Evolutionary conservation across 2,113 vertebrate genomes (phyloP).

Genomic region (Haplotaxodon microlepis): DNA sequence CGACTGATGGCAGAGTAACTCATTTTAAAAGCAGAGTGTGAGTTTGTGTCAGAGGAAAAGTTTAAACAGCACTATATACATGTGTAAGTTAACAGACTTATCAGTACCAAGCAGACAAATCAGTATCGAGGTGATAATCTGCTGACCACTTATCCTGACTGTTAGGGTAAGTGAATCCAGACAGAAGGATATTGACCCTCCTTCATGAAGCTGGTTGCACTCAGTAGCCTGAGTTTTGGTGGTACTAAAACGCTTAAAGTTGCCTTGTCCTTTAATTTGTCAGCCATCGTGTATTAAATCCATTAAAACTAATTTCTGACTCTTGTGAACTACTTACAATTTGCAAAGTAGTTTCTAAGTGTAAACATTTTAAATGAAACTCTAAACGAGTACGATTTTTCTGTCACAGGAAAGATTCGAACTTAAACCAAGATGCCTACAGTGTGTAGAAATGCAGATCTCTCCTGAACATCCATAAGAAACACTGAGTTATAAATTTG

Average conservation of each 20-base stretch:
- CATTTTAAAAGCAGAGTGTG: neutral
- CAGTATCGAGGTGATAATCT: neutral
- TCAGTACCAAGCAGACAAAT: neutral
- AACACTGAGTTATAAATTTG: neutral
- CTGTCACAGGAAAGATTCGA: neutral
- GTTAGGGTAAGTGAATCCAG: neutral
- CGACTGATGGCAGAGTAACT: neutral
- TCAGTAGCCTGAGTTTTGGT: neutral
- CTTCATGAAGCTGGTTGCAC: neutral
- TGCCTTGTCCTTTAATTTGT: neutral
- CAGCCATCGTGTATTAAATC: neutral
- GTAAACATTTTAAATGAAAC: neutral
- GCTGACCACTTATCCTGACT: neutral
- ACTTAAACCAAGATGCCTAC: neutral
- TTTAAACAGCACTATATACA: neutral
- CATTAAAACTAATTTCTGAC: neutral
- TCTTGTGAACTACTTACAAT: neutral
- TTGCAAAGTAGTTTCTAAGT: neutral
- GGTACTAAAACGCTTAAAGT: neutral
- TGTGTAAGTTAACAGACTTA: neutral
- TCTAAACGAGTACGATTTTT: neutral
- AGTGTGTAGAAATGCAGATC: neutral
- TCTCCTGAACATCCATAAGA: neutral
- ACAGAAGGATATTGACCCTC: neutral
- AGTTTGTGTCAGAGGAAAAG: neutral